A percentile compares a stretch with the other conserved stretches of the same genome.
phyloP scores from a whole-genome alignment of 2,113 vertebrate species.

The Coracopsis vasa region DNA sequence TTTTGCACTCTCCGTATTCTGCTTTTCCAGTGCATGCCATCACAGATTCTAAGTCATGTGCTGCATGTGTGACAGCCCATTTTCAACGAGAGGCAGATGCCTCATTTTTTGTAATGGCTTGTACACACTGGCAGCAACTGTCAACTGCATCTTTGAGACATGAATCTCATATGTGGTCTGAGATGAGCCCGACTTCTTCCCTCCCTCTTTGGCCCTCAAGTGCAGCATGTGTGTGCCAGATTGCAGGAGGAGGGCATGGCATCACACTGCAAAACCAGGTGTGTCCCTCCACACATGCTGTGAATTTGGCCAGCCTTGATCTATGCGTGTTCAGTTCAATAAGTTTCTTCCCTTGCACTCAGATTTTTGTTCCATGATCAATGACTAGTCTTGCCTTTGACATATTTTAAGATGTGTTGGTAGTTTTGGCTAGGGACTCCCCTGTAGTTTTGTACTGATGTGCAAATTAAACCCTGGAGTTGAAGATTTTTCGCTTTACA shows the following conservation, averaged over 20 bases:
- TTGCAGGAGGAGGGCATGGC: neutral
- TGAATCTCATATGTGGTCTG: neutral
- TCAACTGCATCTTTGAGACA: neutral
- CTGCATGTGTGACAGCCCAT: neutral
- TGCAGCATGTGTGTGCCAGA: neutral
- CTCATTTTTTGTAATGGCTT: neutral
- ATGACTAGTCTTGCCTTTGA: neutral
- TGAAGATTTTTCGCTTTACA: neutral
- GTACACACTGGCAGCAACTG: neutral
- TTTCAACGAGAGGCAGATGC: neutral
- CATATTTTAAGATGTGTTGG: neutral
- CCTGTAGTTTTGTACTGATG: neutral
- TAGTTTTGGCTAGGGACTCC: neutral
- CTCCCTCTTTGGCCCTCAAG: neutral
- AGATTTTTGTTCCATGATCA: neutral
- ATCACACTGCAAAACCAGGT: neutral
- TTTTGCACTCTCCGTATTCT: neutral
- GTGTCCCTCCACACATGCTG: rapidly evolving
- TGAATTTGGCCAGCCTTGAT: neutral
- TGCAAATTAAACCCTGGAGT: neutral
- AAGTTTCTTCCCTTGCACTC: neutral
- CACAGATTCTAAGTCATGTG: neutral
- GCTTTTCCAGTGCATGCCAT: neutral
- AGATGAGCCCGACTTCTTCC: neutral
- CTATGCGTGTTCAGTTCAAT: rapidly evolving